A percentile compares a stretch with the other conserved stretches of the same genome.
Conservation (phyloP, 2,888 invertebrate species). For the Xestia c-nigrum region DNA sequence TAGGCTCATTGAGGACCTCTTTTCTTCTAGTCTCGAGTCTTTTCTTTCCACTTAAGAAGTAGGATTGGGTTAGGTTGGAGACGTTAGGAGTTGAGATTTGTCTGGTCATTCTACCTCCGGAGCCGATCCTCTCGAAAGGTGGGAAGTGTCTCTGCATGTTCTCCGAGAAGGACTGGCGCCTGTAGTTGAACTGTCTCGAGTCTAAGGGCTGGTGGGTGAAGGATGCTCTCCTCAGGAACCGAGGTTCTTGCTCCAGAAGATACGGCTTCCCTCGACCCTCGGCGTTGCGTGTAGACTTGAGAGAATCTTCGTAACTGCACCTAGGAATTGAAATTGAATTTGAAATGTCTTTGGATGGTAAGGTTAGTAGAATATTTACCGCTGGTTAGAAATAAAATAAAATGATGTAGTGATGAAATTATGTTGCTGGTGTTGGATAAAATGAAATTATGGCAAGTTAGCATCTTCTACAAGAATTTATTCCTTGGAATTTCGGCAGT, state of each 20-base stretch:
- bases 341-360: conserved; percentile 42
- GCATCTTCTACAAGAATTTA: background rate
- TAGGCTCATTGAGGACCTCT: conserved; percentile 84
- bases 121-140: conserved; percentile 78
- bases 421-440: background rate
- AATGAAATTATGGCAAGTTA: background rate
- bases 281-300: conserved; percentile 92
- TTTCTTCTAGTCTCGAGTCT: conserved; percentile 81
- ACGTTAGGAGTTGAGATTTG: conserved; percentile 86
- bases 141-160: conserved; percentile 85
- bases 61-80: conserved; percentile 78
- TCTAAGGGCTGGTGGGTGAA: conserved; percentile 84
- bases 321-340: conserved; percentile 76
- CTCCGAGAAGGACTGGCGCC: conserved; percentile 87
- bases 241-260: conserved; percentile 74
- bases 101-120: conserved; percentile 76
- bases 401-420: background rate
- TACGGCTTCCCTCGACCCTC: conserved; percentile 75
- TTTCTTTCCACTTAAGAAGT: conserved; percentile 79
- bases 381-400: background rate
- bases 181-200: conserved; percentile 77
- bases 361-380: conserved; percentile 33
- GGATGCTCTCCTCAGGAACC: conserved; percentile 83
- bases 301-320: conserved; percentile 95
- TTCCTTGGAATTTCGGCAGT: background rate